Evolutionary conservation across 2,888 invertebrate genomes (phyloP).

Genomic region (Pseudeuparius sepicola): DNA sequence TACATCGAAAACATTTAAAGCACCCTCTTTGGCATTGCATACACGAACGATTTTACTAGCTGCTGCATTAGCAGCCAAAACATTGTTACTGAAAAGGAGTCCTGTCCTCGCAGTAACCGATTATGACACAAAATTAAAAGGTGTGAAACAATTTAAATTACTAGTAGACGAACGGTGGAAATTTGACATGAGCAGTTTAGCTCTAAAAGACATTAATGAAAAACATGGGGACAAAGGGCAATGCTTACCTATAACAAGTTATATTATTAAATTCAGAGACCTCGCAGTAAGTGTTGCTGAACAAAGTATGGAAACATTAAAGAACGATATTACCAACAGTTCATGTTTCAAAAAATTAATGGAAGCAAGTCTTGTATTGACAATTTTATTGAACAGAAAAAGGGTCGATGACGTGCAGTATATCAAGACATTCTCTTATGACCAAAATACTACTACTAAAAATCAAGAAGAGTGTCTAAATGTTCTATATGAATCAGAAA

Average conservation of each 20-base stretch:
- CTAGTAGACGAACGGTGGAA: constrained; percentile 22
- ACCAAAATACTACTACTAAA: constrained; percentile 2
- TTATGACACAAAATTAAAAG: constrained; percentile 14
- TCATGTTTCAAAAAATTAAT: constrained; percentile 22
- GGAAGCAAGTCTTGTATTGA: constrained; percentile 22
- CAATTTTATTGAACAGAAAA: constrained; percentile 25
- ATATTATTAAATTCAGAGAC: constrained; percentile 22
- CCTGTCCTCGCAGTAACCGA: constrained; percentile 18
- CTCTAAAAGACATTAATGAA: constrained; percentile 24
- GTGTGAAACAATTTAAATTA: constrained; percentile 19
- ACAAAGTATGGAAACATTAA: constrained; percentile 13
- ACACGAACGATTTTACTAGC: constrained; percentile 20
- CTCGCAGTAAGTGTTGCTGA: constrained; percentile 20
- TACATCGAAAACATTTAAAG: constrained; percentile 18
- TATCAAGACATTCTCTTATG: constrained; percentile 21
- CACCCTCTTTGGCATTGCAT: constrained; percentile 23
- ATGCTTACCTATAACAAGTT: constrained; percentile 22
- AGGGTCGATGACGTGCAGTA: constrained; percentile 26
- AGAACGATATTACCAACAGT: constrained; percentile 15
- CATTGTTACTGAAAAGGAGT: constrained; percentile 19
- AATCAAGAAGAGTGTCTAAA: constrained; percentile 21
- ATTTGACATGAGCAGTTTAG: constrained; percentile 21
- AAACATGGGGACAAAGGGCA: constrained; percentile 19
- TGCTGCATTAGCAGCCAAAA: constrained; percentile 20
- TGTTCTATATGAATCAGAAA: constrained; percentile 21